These are phyloP conservation scores for Nyctibius bracteatus DNA, from an alignment of 2,113 vertebrate genomes.

Conservation along the genomic window DNA sequence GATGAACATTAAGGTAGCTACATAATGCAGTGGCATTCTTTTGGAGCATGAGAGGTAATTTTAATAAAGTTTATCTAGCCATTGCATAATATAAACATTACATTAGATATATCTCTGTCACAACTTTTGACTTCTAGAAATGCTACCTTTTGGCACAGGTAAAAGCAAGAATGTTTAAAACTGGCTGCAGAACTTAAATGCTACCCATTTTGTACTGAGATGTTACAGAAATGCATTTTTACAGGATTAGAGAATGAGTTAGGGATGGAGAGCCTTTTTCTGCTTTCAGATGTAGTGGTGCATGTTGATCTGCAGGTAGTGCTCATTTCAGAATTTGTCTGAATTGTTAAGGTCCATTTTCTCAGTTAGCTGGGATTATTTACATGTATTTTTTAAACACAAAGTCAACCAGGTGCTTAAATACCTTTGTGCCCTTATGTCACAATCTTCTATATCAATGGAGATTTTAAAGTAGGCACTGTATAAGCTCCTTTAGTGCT, in stretches of 20 bases:
- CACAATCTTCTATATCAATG: background rate
- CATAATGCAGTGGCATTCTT: constrained; percentile 62
- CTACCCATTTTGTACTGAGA: background rate
- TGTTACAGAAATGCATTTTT: background rate
- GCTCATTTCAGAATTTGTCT: background rate
- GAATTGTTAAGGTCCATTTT: background rate
- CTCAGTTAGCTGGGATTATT: background rate
- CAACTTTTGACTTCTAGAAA: background rate
- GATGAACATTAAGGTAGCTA: constrained; percentile 70
- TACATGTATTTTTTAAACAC: background rate
- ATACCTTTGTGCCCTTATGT: background rate
- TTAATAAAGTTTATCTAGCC: constrained; percentile 68
- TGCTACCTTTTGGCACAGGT: background rate
- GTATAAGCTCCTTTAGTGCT: background rate
- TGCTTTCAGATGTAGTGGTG: background rate
- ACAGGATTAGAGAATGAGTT: background rate
- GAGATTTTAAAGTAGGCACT: background rate
- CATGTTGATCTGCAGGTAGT: background rate
- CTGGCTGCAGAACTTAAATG: background rate
- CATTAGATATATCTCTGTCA: constrained; percentile 17
- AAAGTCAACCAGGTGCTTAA: background rate
- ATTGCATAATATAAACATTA: background rate
- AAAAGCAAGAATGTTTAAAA: background rate
- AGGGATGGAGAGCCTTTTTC: background rate
- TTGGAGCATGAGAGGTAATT: constrained; percentile 50